A percentile compares a stretch with the other conserved stretches of the same genome.
These are phyloP conservation scores for Danaus plexippus DNA, from an alignment of 1,140 invertebrate species.

Conservation along the genomic window DNA sequence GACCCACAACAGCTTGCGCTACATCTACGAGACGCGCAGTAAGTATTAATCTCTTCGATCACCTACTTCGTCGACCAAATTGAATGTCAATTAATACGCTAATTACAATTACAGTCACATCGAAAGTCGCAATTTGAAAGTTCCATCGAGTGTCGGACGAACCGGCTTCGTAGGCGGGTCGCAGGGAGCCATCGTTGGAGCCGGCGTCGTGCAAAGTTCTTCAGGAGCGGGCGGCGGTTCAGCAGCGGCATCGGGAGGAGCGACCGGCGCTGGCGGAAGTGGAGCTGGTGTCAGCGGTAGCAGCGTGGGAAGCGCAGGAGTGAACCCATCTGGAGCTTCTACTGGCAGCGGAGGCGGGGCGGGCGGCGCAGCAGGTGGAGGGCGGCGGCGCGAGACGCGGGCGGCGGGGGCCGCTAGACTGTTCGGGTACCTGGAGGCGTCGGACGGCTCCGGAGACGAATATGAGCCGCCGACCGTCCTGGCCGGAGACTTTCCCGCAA, in stretches of 20 bases:
- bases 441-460: slow-evolving; percentile 72
- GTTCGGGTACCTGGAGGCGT: slow-evolving; percentile 75
- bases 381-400: slow-evolving; percentile 47
- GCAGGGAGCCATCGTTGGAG: slow-evolving; percentile 19
- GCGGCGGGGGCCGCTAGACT: slow-evolving; percentile 72
- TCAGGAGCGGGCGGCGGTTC: slow-evolving; percentile 13
- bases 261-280: slow-evolving; percentile 18
- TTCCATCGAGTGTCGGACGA: slow-evolving; percentile 46
- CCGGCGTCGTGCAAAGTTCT: slow-evolving; percentile 16
- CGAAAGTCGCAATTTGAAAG: slow-evolving; percentile 65
- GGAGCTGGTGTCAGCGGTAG: slow-evolving; percentile 21
- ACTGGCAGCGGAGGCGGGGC: slow-evolving; percentile 9
- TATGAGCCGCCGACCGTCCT: slow-evolving; percentile 44
- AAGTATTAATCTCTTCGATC: slow-evolving; percentile 10
- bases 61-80: neutral
- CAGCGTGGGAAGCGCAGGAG: slow-evolving; percentile 15
- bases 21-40: slow-evolving; percentile 77
- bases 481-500: slow-evolving; percentile 27
- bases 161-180: slow-evolving; percentile 18
- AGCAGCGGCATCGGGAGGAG: slow-evolving; percentile 13
- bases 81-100: neutral
- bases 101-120: slow-evolving; percentile 46
- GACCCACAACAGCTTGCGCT: slow-evolving; percentile 81
- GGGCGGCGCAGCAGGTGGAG: slow-evolving; percentile 22
- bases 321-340: neutral